Conservation (phyloP, 1,140 invertebrate species). For the Aricia agestis region DNA sequence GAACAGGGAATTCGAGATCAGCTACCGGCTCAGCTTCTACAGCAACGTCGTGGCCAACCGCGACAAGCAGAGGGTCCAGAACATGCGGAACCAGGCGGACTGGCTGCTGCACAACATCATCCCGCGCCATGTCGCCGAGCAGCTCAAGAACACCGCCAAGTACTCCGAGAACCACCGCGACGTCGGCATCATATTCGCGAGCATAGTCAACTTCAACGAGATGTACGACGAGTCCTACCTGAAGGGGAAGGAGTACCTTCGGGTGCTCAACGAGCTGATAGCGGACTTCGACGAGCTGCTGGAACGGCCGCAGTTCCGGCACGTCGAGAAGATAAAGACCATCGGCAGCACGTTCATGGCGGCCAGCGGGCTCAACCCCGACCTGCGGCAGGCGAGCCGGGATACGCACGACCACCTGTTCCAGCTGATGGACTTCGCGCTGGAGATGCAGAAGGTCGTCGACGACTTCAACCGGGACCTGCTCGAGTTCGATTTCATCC, state of each 20-base stretch:
- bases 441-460: constrained; percentile 91
- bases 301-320: constrained; percentile 86
- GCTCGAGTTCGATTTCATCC: constrained; percentile 92
- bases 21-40: constrained; percentile 94
- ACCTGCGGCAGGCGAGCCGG: constrained; percentile 78
- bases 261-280: constrained; percentile 96
- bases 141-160: constrained; percentile 93
- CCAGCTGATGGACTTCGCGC: constrained; percentile 91
- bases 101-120: constrained; percentile 98
- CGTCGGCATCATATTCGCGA: constrained; percentile 96
- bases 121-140: constrained; percentile 94
- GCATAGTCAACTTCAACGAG: constrained; percentile 96
- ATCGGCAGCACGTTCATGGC: constrained; percentile 99
- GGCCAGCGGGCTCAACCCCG: constrained; percentile 93
- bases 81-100: constrained; percentile 95
- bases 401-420: constrained; percentile 87
- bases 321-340: constrained; percentile 98
- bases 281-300: constrained; percentile 97
- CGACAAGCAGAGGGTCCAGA: constrained; percentile 89
- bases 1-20: constrained; percentile 96
- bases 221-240: constrained; percentile 97
- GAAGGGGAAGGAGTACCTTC: constrained; percentile 92
- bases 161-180: constrained; percentile 97
- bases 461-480: constrained; percentile 92
- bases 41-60: constrained; percentile 92